Percentiles rank a stretch among this genome's conserved stretches.
These are phyloP conservation scores for Melangyna quadrimaculata DNA, from an alignment of 2,888 invertebrate genomes.

Conservation along the genomic window DNA sequence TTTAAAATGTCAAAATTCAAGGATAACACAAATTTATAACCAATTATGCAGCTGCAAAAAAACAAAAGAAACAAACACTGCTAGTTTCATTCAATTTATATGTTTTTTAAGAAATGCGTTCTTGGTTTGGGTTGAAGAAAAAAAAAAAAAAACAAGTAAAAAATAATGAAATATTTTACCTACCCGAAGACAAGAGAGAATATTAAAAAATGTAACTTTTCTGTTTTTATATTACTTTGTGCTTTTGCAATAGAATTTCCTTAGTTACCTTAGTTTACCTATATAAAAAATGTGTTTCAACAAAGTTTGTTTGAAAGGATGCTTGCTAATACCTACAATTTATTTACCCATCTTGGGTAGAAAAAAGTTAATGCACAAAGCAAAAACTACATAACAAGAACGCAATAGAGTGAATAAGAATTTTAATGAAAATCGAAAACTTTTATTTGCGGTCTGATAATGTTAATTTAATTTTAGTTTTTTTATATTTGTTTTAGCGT, in stretches of 20 bases:
- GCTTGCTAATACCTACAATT: constrained; percentile 16
- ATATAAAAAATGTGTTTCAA: neutral
- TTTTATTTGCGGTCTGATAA: constrained; percentile 9
- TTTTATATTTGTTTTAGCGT: neutral
- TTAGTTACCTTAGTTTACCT: neutral
- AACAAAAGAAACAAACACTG: constrained; percentile 42
- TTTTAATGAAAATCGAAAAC: neutral
- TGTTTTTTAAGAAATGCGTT: constrained; percentile 37
- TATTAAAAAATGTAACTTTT: constrained; percentile 40
- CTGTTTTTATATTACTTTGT: constrained; percentile 46
- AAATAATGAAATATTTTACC: too few relatives aligned
- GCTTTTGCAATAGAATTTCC: constrained; percentile 27
- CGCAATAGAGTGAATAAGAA: neutral
- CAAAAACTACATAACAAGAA: neutral
- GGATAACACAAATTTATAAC: constrained; percentile 7
- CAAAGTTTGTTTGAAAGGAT: constrained; percentile 31
- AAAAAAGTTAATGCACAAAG: constrained; percentile 34
- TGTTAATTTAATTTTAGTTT: constrained; percentile 34
- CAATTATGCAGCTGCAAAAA: constrained; percentile 26
- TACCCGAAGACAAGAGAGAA: constrained; percentile 4
- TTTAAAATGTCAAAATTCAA: constrained; percentile 8
- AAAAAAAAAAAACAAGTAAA: too few relatives aligned
- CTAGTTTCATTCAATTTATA: constrained; percentile 70
- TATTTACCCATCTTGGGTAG: neutral
- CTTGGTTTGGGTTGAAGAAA: neutral